Base-by-base conservation (phyloP, 2,888 invertebrate genomes). In the Apotomis capreana region DNA sequence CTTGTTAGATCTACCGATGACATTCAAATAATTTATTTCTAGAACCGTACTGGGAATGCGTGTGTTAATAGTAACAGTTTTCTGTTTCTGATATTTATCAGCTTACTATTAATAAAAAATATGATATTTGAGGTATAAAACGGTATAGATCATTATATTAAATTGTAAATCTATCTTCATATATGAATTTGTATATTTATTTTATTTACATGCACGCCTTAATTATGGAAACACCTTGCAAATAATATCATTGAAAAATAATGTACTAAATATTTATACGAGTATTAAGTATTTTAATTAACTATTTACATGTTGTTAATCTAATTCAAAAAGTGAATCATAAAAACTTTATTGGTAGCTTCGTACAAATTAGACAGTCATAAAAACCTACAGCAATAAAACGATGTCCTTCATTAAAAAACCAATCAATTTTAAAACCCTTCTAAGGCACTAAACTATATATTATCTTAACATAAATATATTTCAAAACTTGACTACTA, bases 401-500 rank as follows among this genome's bases (percentile, higher is more conserved):
- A 57, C 46, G 26, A 37, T 12, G 40, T 46, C 37, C 59, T 68
- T 52, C 9, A 57, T 61, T 10, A 36, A 13, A 10, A 9, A 36
- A 13, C 49, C 4, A 52, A 64, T 55, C 13, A 40, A 64, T 55
- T 54, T 46, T 26, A 62, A 62, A 62, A 49, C n/a, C n/a, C 46
- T 46, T 44, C 55, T 54, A 54, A 49, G 51, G 49, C 61, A 49
- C 26, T 15, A 26, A n/a, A 15, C 63, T 52, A 57, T 46, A 65
- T 36, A 65, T 15, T 6, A n/a, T 58, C 15, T 58, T 40, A 40
- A 65, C 15, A 37, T 13, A 13, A 62, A 57, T 13, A 57, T 12
- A 57, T 69, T 69, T 26, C 63, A 57, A 69, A 69, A 63, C 37
- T 36, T 62, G 36, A 4, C 9, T 51, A 51, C 13, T 49, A 62